Conservation (phyloP, 2,888 invertebrate species). For the Lochmaea crataegi region DNA sequence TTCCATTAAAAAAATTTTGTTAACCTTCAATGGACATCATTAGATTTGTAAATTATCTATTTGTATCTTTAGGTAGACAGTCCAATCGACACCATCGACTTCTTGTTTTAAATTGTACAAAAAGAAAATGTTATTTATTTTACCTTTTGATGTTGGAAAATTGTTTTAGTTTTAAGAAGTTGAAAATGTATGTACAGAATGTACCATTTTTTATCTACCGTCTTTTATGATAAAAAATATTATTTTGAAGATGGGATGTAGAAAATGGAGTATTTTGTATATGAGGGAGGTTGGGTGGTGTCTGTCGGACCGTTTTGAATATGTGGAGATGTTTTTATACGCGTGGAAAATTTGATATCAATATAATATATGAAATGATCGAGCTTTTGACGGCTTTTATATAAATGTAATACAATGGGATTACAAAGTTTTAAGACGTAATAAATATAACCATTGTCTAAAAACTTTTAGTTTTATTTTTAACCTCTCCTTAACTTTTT, state of each 20-base stretch:
- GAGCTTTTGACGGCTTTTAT: constrained; percentile 67
- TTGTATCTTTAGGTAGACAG: constrained; percentile 63
- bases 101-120: constrained; percentile 48
- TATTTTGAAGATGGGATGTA: constrained; percentile 10
- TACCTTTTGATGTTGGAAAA: constrained; percentile 40
- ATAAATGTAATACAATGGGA: constrained; percentile 66
- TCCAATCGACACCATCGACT: constrained; percentile 18
- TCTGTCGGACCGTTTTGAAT: constrained; percentile 52
- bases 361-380: constrained; percentile 65
- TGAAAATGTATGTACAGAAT: constrained; percentile 36
- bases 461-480: constrained; percentile 51
- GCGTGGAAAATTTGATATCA: constrained; percentile 65
- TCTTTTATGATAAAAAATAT: neutral
- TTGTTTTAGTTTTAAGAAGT: constrained; percentile 44
- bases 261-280: constrained; percentile 20
- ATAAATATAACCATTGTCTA: constrained; percentile 66
- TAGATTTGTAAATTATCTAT: constrained; percentile 61
- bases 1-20: constrained; percentile 36
- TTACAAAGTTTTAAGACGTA: constrained; percentile 66
- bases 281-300: constrained; percentile 19
- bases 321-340: constrained; percentile 63
- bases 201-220: constrained; percentile 11
- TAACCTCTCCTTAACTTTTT: constrained; percentile 8
- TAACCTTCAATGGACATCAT: constrained; percentile 22
- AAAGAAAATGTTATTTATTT: constrained; percentile 46